Conservation (phyloP, 2,888 invertebrate species). For the Unio delphinus region DNA sequence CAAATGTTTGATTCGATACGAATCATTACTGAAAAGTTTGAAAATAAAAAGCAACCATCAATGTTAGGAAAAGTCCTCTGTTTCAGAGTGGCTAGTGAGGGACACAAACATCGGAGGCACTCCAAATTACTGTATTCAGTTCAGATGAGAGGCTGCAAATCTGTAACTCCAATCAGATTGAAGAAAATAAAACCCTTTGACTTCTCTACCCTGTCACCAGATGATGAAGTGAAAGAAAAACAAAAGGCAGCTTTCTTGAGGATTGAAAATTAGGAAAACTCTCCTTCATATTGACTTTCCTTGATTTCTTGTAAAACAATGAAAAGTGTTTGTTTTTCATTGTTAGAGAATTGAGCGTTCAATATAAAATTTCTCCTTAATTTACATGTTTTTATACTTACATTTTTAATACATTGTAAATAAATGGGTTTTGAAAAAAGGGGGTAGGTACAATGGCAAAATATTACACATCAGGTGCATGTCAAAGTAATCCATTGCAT, state of each 20-base stretch:
- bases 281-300: too few relatives aligned
- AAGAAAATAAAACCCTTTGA: conserved; percentile 71
- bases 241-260: conserved; percentile 62
- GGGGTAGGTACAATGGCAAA: too few relatives aligned
- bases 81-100: conserved; percentile 7
- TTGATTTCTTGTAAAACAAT: too few relatives aligned
- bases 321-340: too few relatives aligned
- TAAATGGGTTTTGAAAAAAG: too few relatives aligned
- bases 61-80: conserved; percentile 35
- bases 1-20: not conserved
- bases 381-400: too few relatives aligned
- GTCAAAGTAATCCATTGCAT: too few relatives aligned
- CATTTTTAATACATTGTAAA: too few relatives aligned
- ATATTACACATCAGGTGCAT: too few relatives aligned
- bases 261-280: conserved; percentile 9
- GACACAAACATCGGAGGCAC: not conserved
- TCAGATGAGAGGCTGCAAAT: conserved; percentile 29
- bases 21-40: conserved; percentile 3
- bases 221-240: conserved; percentile 74
- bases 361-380: too few relatives aligned
- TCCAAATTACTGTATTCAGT: conserved; percentile 38
- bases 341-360: too few relatives aligned
- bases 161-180: conserved; percentile 4
- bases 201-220: conserved; percentile 78
- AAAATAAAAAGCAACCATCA: conserved; percentile 19